A percentile compares a stretch with the other conserved stretches of the same genome.
phyloP scores from a whole-genome alignment of 1,140 invertebrate genomes.

The Sycobia sp. region DNA sequence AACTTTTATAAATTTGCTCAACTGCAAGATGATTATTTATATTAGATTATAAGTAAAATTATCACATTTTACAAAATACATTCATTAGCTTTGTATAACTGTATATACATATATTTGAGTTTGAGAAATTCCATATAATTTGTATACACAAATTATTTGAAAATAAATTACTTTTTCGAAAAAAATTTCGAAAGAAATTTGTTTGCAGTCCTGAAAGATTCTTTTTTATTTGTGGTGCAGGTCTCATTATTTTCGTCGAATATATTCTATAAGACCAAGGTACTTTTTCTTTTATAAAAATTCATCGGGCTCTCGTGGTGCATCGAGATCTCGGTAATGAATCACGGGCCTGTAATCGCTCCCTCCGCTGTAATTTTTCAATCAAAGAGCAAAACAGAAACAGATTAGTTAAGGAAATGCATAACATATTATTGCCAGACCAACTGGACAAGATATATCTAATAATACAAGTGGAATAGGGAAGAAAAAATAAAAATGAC shows the following conservation, averaged over 20 bases:
- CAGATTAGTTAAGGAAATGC: conserved; percentile 25
- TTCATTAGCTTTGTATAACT: no score
- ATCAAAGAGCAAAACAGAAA: conserved; percentile 23
- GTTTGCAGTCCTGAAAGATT: conserved; percentile 18
- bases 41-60: no score
- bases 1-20: no score
- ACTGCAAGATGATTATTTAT: no score
- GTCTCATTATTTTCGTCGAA: conserved; percentile 10
- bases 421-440: conserved; percentile 36
- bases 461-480: conserved; percentile 40
- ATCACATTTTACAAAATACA: no score
- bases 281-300: conserved; percentile 67
- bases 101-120: no score
- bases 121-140: no score
- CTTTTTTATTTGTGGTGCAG: neutral
- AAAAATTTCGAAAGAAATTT: neutral
- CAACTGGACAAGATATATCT: conserved; percentile 45
- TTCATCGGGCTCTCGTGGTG: conserved; percentile 84
- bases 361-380: conserved; percentile 65
- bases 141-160: no score
- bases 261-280: conserved; percentile 17
- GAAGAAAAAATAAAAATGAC: conserved; percentile 48
- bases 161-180: no score
- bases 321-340: conserved; percentile 90
- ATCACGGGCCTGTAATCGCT: conserved; percentile 83